Evolutionary conservation across 2,797 vertebrate species (phyloP), one percentile per base, ranked within the genome.

Genomic region (Hypotaenidia philippensis): DNA sequence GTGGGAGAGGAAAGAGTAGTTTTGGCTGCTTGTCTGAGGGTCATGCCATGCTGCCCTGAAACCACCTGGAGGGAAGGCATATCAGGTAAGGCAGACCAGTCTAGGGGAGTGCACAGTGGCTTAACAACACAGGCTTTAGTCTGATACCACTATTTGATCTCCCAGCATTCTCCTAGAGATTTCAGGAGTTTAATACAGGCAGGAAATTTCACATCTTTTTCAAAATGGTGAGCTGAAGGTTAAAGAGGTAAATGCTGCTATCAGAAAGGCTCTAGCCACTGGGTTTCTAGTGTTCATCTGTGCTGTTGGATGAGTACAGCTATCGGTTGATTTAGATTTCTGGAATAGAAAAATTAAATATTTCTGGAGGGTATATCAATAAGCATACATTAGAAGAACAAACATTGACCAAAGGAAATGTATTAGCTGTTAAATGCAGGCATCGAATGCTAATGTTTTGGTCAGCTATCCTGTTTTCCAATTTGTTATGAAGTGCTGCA

Each of bases 1-100:
- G 2, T 4, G 44, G 21, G 12, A 69, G 41, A 32, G 19, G 20
- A 64, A 72, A 27, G 41, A 68, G 4, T 3, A n/a, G 21, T 23
- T 82, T 41, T 12, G n/a, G 52, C 52, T 68, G 41, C 29, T 60
- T 10, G 2, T 49, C 2, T 25, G 8, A 32, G 61, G 5, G 11
- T 31, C 2, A 1, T 1, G 3, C 8, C 26, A 6, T 20, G 1
- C 5, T 47, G 49, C 34, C 41, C 22, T 0, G 0, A 41, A 74
- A 44, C 32, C 32, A 15, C 13, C 2, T 6, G 44, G 10, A 40
- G 21, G n/a, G 23, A 45, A 32, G 25, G 3, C n/a, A 6, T 60
- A 41, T 22, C 50, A 6, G 40, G 27, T 41, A 56, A 72, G 53
- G 47, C 22, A 75, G 29, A 27, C 55, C n/a, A 21, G 17, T 22